These are phyloP conservation scores for Mesorhabditis sp. DNA, from an alignment of 2,888 invertebrate species.

Conservation along the genomic window DNA sequence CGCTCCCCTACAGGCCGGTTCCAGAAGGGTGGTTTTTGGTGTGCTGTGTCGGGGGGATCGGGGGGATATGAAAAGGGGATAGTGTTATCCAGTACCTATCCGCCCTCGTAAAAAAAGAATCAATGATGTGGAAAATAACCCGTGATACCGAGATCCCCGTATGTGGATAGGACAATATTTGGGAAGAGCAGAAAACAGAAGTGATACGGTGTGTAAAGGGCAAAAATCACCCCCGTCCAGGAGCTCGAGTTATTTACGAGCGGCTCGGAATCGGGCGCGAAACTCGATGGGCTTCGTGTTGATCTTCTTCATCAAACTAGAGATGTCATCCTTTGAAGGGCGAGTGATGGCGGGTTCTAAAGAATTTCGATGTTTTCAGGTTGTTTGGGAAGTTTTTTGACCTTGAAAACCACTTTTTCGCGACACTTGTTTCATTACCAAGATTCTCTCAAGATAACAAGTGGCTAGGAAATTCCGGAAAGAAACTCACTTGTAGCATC, in stretches of 20 bases:
- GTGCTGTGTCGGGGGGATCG: no score
- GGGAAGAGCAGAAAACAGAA: no score
- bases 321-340: conserved; percentile 30
- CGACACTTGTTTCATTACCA: not conserved
- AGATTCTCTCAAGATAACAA: no score
- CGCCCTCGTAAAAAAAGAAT: no score
- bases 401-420: not conserved
- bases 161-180: no score
- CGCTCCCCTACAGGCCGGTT: no score
- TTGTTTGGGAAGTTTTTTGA: not conserved
- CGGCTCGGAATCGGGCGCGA: conserved; percentile 35
- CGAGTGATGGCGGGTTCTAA: conserved; percentile 11
- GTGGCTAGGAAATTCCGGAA: conserved; percentile 11
- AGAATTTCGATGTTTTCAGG: not conserved
- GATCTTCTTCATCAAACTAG: conserved; percentile 46
- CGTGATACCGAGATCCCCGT: not conserved
- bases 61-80: no score
- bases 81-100: no score
- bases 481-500: conserved; percentile 18
- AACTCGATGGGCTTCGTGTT: conserved; percentile 49
- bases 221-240: not conserved
- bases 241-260: conserved; percentile 6
- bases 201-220: no score
- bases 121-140: not conserved
- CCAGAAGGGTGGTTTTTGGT: no score